Evolutionary conservation across 2,888 invertebrate genomes (phyloP).

Genomic region (Campoplex capitator): DNA sequence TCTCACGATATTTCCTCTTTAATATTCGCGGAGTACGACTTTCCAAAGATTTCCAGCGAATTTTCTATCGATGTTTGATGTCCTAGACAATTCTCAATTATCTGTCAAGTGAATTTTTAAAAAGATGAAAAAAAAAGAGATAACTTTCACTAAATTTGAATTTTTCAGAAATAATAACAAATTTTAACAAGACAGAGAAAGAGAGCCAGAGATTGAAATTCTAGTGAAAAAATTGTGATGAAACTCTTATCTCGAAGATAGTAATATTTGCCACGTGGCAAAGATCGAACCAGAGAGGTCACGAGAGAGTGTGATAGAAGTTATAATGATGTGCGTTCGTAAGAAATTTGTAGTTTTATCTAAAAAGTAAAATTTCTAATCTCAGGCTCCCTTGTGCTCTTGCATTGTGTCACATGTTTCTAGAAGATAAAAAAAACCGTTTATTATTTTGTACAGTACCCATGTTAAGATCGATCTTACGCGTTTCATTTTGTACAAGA

Average conservation of each 20-base stretch:
- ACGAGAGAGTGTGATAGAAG: neutral
- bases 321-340: neutral
- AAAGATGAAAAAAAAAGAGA: neutral
- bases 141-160: neutral
- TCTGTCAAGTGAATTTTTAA: neutral
- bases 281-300: neutral
- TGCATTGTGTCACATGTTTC: neutral
- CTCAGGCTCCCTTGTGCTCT: neutral
- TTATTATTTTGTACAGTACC: constrained; percentile 37
- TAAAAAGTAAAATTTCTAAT: neutral
- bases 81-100: neutral
- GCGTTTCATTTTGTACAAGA: constrained; percentile 49
- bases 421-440: neutral
- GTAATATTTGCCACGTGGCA: neutral
- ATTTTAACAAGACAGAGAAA: neutral
- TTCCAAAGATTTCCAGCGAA: too few species aligned
- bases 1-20: neutral
- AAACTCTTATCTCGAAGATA: neutral
- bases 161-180: neutral
- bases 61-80: neutral
- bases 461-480: constrained; percentile 16
- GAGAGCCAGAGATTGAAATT: neutral
- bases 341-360: neutral
- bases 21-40: neutral
- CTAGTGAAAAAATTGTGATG: too few species aligned